phyloP scores from a whole-genome alignment of 2,113 vertebrate species.

The Lynx canadensis region DNA sequence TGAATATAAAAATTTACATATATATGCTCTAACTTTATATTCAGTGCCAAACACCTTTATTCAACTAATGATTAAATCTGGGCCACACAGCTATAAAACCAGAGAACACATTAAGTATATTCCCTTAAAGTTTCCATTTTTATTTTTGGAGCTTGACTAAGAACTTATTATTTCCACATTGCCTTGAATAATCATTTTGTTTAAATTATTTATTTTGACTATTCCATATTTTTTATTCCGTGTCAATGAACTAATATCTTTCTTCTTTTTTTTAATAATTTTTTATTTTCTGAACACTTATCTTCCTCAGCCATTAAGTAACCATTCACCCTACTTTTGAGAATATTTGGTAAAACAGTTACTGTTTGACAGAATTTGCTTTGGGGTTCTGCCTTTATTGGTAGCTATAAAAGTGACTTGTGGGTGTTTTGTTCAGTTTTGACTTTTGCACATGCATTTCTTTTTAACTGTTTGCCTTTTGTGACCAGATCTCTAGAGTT shows the following conservation, averaged over 20 bases:
- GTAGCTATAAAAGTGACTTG: background rate
- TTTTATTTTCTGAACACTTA: background rate
- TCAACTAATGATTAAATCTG: slow-evolving; percentile 42
- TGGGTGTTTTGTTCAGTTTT: background rate
- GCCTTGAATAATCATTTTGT: background rate
- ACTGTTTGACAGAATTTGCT: background rate
- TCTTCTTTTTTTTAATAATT: background rate
- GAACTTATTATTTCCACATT: background rate
- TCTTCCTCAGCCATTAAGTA: background rate
- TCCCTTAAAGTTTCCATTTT: background rate
- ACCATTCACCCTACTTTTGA: background rate
- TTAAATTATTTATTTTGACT: background rate
- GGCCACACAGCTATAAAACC: background rate
- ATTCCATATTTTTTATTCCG: background rate
- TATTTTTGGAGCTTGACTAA: slow-evolving; percentile 28
- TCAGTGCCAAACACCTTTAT: slow-evolving; percentile 16
- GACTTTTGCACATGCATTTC: background rate
- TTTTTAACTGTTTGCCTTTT: background rate
- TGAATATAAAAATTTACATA: slow-evolving; percentile 15
- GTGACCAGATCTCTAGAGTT: background rate
- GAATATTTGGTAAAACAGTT: background rate
- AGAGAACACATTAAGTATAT: background rate
- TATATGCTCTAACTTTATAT: background rate
- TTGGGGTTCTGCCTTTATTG: background rate
- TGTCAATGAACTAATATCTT: background rate